These are phyloP conservation scores for Glaucidium brasilianum DNA, from an alignment of 2,113 vertebrate genomes.

Conservation along the genomic window DNA sequence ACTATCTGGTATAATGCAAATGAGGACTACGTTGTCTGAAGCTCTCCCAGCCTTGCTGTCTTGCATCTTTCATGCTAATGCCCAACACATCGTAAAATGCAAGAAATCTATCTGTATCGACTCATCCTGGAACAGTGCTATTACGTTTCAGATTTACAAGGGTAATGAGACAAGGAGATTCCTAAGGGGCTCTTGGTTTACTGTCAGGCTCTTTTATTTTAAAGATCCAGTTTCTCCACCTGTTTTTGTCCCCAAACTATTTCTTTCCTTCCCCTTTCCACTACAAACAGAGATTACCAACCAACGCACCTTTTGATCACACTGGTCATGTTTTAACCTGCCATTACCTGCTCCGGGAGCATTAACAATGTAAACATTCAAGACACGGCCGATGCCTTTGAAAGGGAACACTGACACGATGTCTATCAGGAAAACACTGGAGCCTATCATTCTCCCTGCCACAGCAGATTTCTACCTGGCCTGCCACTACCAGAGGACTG, in stretches of 20 bases:
- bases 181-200: conserved; percentile 76
- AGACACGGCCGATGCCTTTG: background rate
- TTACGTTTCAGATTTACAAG: conserved; percentile 77
- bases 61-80: background rate
- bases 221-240: conserved; percentile 15
- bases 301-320: background rate
- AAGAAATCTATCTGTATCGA: conserved; percentile 63
- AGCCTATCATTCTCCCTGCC: background rate
- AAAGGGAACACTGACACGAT: conserved; percentile 36
- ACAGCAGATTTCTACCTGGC: conserved; percentile 50
- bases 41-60: background rate
- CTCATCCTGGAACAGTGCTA: conserved; percentile 66
- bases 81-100: background rate
- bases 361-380: conserved; percentile 53
- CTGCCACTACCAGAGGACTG: conserved; percentile 33
- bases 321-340: conserved; percentile 36
- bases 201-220: conserved; percentile 26
- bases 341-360: conserved; percentile 5
- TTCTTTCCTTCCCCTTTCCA: background rate
- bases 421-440: background rate
- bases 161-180: conserved; percentile 60
- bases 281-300: background rate
- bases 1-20: background rate
- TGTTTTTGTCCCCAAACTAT: background rate
- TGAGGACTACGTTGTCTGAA: background rate